phyloP scores from a whole-genome alignment of 2,113 vertebrate genomes.

The Ancistrus triradiatus region DNA sequence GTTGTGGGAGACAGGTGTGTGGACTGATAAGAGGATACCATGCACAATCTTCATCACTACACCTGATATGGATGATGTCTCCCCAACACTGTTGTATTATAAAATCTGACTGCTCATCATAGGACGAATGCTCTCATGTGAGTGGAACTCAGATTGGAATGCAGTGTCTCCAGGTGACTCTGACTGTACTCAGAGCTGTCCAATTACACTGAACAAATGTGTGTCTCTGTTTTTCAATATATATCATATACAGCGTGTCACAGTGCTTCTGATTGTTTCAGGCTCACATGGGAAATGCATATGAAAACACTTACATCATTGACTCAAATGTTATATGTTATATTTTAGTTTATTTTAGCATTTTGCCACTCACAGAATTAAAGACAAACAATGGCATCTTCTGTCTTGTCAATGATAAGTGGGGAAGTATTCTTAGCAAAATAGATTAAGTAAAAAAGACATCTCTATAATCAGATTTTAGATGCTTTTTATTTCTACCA shows the following conservation, averaged over 20 bases:
- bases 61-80: constrained; percentile 41
- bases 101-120: neutral
- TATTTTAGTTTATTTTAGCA: constrained; percentile 9
- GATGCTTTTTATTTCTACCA: constrained; percentile 13
- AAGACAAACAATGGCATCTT: constrained; percentile 9
- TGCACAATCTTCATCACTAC: constrained; percentile 28
- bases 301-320: no score
- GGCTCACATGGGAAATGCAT: no score
- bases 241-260: no score
- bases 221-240: no score
- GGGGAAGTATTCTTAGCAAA: constrained; percentile 17
- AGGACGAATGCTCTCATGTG: constrained; percentile 24
- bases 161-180: no score
- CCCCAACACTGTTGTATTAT: constrained; percentile 21
- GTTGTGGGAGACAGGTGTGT: constrained; percentile 52
- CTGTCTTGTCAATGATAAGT: constrained; percentile 4
- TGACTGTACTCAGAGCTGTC: no score
- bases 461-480: constrained; percentile 37
- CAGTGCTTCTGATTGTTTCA: no score
- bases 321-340: no score
- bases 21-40: constrained; percentile 39
- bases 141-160: no score
- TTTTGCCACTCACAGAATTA: neutral
- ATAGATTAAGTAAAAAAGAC: constrained; percentile 1
- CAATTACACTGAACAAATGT: no score